These are phyloP conservation scores for Sitta carolinensis DNA, from an alignment of 2,797 vertebrate genomes.

Conservation along the genomic window DNA sequence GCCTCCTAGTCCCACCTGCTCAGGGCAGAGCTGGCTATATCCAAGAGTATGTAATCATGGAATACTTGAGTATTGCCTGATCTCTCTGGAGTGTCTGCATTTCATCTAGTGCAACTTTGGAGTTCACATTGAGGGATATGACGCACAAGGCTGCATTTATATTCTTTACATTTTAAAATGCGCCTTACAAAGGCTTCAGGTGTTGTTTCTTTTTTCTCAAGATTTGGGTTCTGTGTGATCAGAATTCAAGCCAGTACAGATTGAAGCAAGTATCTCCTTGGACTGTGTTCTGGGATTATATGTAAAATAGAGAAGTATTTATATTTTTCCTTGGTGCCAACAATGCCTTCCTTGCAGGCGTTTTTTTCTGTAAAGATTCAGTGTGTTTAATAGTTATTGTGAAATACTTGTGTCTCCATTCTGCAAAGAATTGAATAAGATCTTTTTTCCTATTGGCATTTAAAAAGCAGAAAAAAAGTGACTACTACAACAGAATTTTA, in stretches of 20 bases:
- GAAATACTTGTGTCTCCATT: conserved; percentile 40
- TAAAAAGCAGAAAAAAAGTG: conserved; percentile 67
- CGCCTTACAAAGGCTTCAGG: background rate
- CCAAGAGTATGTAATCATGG: background rate
- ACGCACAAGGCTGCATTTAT: background rate
- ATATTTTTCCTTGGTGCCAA: background rate
- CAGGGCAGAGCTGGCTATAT: background rate
- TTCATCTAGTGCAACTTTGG: background rate
- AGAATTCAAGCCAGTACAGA: background rate
- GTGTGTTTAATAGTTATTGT: conserved; percentile 26
- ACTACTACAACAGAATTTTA: conserved; percentile 72
- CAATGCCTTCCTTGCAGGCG: background rate
- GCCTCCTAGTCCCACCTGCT: background rate
- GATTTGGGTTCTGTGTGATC: conserved; percentile 24
- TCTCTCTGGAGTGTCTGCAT: background rate
- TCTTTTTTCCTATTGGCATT: conserved; percentile 25
- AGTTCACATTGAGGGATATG: background rate
- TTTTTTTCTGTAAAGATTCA: background rate
- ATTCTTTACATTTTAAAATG: conserved; percentile 5
- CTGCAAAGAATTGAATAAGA: conserved; percentile 19
- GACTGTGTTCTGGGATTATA: background rate
- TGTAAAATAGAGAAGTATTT: background rate
- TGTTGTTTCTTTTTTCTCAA: conserved; percentile 21
- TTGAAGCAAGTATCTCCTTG: background rate
- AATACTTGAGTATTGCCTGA: background rate